Conservation (phyloP, 2,113 vertebrate species). For the Struthio camelus region DNA sequence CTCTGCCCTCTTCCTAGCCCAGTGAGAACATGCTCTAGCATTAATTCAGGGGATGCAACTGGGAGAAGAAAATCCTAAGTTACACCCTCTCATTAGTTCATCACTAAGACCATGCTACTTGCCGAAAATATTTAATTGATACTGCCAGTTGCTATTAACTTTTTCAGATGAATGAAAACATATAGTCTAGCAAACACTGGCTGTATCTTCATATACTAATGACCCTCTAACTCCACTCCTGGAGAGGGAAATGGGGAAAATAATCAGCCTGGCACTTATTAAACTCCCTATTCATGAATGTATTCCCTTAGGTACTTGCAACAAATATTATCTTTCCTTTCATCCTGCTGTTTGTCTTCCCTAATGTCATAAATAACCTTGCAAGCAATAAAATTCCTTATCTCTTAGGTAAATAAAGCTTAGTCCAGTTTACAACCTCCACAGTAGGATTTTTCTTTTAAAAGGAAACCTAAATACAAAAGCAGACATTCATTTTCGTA, state of each 20-base stretch:
- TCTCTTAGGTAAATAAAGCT: slow-evolving; percentile 26
- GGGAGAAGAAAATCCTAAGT: background rate
- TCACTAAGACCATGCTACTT: background rate
- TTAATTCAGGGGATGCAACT: background rate
- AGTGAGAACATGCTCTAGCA: background rate
- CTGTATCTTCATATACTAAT: background rate
- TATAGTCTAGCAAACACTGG: background rate
- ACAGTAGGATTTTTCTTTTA: background rate
- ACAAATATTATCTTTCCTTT: slow-evolving; percentile 28
- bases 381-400: slow-evolving; percentile 31
- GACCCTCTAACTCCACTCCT: background rate
- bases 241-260: background rate
- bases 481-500: background rate
- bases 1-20: background rate
- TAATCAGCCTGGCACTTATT: background rate
- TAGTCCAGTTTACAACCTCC: background rate
- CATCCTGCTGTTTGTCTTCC: slow-evolving; percentile 7
- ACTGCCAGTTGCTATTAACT: background rate
- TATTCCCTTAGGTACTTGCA: background rate
- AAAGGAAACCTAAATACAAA: background rate
- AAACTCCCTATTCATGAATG: background rate
- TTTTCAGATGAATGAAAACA: background rate
- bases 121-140: background rate
- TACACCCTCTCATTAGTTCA: background rate
- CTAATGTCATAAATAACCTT: slow-evolving; percentile 27